These are phyloP conservation scores for Psix sp. DNA, from an alignment of 1,140 invertebrate species.

Conservation along the genomic window DNA sequence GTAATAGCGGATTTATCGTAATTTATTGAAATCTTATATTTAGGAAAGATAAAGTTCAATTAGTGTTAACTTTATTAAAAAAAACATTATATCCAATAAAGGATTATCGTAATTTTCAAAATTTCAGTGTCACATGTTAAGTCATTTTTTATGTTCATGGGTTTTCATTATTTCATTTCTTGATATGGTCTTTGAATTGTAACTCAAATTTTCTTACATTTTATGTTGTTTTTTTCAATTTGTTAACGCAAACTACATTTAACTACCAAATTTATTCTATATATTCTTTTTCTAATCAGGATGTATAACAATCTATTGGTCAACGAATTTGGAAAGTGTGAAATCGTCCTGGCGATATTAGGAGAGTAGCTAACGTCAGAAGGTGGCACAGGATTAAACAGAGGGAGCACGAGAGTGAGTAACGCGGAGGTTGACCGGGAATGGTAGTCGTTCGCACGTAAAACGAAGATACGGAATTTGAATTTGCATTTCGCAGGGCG, in stretches of 20 bases:
- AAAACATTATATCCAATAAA: too few relatives aligned
- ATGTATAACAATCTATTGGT: too few relatives aligned
- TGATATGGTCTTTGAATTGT: too few relatives aligned
- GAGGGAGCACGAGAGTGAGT: constrained; percentile 35
- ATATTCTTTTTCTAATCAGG: too few relatives aligned
- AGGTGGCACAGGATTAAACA: constrained; percentile 75
- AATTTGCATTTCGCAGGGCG: constrained; percentile 51
- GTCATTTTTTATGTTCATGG: too few relatives aligned
- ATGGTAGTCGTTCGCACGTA: constrained; percentile 17
- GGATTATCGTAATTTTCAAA: too few relatives aligned
- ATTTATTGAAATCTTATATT: constrained; percentile 69
- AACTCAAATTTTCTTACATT: too few relatives aligned
- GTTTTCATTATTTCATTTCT: too few relatives aligned
- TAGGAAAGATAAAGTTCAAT: constrained; percentile 73
- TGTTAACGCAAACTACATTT: too few relatives aligned
- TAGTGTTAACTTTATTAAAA: constrained; percentile 75
- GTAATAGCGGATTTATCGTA: constrained; percentile 63
- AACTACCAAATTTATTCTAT: too few relatives aligned
- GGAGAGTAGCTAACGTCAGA: constrained; percentile 62
- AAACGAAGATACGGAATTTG: constrained; percentile 49
- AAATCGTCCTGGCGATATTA: constrained; percentile 72
- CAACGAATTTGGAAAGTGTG: constrained; percentile 65
- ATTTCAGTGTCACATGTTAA: too few relatives aligned
- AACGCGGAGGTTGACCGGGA: constrained; percentile 29
- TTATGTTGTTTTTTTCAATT: too few relatives aligned